phyloP scores from a whole-genome alignment of 2,888 invertebrate species.

The Tenthredo notha region DNA sequence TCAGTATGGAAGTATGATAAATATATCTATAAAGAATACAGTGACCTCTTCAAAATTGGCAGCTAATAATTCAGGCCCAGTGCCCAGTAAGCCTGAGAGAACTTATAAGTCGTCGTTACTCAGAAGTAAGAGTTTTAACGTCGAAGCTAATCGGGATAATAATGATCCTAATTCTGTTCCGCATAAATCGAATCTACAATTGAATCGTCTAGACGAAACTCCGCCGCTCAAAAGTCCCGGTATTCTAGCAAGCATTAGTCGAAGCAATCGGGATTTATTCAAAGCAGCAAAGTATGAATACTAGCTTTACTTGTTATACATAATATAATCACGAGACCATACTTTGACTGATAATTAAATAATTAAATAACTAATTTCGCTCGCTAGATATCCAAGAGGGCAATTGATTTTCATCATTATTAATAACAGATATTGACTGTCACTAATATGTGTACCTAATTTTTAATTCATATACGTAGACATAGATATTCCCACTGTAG shows the following conservation, averaged over 20 bases:
- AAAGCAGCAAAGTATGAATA: constrained; percentile 79
- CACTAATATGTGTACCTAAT: background rate
- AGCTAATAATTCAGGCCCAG: constrained; percentile 61
- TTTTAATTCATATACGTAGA: background rate
- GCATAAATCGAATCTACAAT: constrained; percentile 90
- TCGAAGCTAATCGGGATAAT: constrained; percentile 82
- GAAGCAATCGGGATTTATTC: constrained; percentile 89
- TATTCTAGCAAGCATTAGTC: constrained; percentile 91
- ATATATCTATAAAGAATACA: constrained; percentile 83
- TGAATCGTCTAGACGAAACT: constrained; percentile 85
- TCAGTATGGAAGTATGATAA: constrained; percentile 79
- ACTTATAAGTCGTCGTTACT: constrained; percentile 87
- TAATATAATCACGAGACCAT: background rate
- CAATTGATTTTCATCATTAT: background rate
- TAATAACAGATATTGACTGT: background rate
- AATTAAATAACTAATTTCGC: background rate
- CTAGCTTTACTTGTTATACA: constrained; percentile 55
- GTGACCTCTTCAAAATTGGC: constrained; percentile 65
- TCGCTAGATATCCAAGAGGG: constrained; percentile 14
- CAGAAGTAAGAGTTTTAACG: constrained; percentile 92
- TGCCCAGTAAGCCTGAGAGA: constrained; percentile 85
- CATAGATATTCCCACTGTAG: background rate
- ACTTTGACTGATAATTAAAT: constrained; percentile 12
- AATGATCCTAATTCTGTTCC: constrained; percentile 75
- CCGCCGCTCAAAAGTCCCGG: constrained; percentile 91